These are phyloP conservation scores for Elephantulus edwardii DNA, from an alignment of 2,113 vertebrate species.

Conservation along the genomic window DNA sequence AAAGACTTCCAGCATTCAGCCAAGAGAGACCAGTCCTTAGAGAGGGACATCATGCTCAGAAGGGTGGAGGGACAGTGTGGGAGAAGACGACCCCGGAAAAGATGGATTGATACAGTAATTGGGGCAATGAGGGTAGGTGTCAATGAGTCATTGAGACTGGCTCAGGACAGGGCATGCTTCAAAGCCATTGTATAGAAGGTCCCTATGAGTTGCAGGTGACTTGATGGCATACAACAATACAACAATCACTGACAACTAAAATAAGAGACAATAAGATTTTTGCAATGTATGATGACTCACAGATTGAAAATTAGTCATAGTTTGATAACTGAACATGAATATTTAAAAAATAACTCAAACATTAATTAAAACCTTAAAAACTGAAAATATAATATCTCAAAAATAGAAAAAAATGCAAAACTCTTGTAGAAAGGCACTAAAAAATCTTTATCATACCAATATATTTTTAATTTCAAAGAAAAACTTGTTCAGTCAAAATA, in stretches of 20 bases:
- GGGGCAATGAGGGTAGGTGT: no score
- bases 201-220: no score
- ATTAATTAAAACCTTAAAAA: slow-evolving; percentile 44
- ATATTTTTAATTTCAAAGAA: slow-evolving; percentile 30
- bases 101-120: no score
- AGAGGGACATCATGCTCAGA: no score
- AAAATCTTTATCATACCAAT: slow-evolving; percentile 7
- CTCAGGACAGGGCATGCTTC: no score
- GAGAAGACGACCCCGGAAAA: no score
- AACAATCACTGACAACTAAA: slow-evolving; percentile 47
- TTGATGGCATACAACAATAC: no score
- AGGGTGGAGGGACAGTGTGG: no score
- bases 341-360: slow-evolving; percentile 46
- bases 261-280: slow-evolving; percentile 7
- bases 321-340: neutral
- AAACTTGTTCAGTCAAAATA: neutral
- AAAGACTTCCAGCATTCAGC: no score
- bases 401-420: slow-evolving; percentile 5
- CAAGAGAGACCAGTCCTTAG: no score
- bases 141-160: no score
- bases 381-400: neutral
- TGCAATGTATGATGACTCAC: neutral
- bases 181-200: no score
- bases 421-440: slow-evolving; percentile 8
- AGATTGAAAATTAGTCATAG: slow-evolving; percentile 28